Conservation (phyloP, 2,113 vertebrate species). For the Athene cunicularia region DNA sequence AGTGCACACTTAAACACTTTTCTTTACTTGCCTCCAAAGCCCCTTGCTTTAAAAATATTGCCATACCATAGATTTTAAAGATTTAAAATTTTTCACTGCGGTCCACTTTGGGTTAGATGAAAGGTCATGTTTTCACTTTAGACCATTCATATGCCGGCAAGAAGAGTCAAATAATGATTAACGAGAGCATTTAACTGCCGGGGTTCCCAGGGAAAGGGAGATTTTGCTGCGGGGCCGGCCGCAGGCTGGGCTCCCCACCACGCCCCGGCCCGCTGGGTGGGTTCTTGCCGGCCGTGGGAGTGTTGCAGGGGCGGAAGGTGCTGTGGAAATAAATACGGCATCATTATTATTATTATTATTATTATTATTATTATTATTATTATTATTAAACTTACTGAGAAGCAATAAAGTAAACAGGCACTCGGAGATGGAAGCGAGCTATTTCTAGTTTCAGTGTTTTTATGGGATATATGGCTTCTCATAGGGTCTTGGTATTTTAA, state of each 20-base stretch:
- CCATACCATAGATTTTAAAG: not conserved
- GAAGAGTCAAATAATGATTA: not conserved
- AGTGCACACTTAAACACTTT: not conserved
- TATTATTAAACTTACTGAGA: not conserved
- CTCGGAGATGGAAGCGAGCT: not conserved
- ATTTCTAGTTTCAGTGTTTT: not conserved
- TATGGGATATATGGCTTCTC: not conserved
- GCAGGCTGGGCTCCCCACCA: not conserved
- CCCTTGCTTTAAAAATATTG: not conserved
- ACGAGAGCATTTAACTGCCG: not conserved
- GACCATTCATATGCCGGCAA: not conserved
- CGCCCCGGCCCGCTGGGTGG: rapidly evolving
- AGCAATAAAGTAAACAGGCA: not conserved
- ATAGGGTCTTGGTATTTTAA: not conserved
- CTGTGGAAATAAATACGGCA: not conserved
- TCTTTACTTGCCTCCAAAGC: not conserved
- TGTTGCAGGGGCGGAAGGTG: not conserved
- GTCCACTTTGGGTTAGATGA: not conserved
- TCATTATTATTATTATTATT: no score
- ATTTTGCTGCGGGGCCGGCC: not conserved
- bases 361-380: not conserved
- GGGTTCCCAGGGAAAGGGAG: not conserved
- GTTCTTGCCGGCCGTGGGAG: not conserved
- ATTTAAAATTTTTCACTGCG: not conserved
- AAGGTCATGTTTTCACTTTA: not conserved